These are phyloP conservation scores for Oncorhynchus tshawytscha DNA, from an alignment of 2,113 vertebrate species.

Conservation along the genomic window DNA sequence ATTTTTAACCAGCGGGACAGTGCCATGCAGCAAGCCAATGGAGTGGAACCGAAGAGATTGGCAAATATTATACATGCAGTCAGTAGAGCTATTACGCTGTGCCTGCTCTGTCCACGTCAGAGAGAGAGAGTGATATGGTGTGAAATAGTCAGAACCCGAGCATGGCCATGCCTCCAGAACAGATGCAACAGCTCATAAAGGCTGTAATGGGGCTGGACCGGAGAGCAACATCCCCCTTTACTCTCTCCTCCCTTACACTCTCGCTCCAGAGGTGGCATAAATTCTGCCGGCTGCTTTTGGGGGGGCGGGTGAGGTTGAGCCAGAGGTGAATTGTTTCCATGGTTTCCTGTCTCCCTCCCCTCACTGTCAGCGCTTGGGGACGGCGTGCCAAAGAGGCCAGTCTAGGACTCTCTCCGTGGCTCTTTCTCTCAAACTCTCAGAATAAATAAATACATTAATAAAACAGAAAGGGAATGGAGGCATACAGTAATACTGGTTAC, in stretches of 20 bases:
- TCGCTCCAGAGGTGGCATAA: conserved; percentile 30
- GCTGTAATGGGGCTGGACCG: conserved; percentile 15
- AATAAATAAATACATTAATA: not conserved
- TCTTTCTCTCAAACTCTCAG: not conserved
- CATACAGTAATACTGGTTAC: not conserved
- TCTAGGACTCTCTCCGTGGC: not conserved
- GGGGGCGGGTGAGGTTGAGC: conserved; percentile 6
- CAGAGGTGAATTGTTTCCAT: conserved; percentile 15
- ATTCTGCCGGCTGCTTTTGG: conserved; percentile 50
- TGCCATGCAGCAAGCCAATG: conserved; percentile 30
- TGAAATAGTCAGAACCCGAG: no score
- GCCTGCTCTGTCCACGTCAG: not conserved
- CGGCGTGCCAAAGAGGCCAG: not conserved
- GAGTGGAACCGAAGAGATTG: conserved; percentile 44
- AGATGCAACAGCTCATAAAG: conserved; percentile 43
- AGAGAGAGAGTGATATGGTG: not conserved
- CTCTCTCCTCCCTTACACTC: conserved; percentile 8
- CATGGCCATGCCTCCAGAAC: conserved; percentile 1
- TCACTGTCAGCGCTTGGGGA: not conserved
- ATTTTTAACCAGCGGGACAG: conserved; percentile 29
- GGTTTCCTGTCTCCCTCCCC: not conserved
- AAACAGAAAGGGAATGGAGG: not conserved
- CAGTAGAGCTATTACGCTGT: conserved; percentile 5
- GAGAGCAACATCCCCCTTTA: not conserved
- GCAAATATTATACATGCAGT: conserved; percentile 31